A percentile compares a stretch with the other conserved stretches of the same genome.
phyloP scores from a whole-genome alignment of 2,113 vertebrate species.

The Collichthys lucidus region DNA sequence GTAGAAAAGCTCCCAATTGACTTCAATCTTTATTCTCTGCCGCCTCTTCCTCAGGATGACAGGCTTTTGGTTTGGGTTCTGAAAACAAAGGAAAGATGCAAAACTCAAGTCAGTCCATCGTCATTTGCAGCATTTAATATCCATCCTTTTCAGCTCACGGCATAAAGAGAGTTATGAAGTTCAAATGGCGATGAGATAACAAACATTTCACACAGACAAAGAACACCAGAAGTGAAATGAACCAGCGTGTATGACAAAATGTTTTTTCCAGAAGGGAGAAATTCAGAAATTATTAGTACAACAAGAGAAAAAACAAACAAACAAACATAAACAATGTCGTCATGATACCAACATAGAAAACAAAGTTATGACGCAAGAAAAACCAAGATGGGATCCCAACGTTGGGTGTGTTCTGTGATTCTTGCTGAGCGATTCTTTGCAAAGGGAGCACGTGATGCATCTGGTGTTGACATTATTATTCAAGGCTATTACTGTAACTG shows the following conservation, averaged over 20 bases:
- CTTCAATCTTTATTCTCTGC: slow-evolving; percentile 98
- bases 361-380: slow-evolving; percentile 31
- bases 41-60: slow-evolving; percentile 96
- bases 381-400: slow-evolving; percentile 56
- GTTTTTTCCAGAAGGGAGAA: slow-evolving; percentile 26
- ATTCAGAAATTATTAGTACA: slow-evolving; percentile 27
- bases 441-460: background rate
- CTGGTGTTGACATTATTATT: background rate
- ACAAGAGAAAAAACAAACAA: background rate
- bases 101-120: background rate
- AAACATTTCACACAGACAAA: slow-evolving; percentile 8
- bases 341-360: background rate
- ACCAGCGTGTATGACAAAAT: background rate
- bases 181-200: slow-evolving; percentile 24
- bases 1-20: slow-evolving; percentile 99
- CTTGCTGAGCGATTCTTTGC: background rate
- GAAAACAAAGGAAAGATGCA: slow-evolving; percentile 52
- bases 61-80: slow-evolving; percentile 97
- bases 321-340: background rate
- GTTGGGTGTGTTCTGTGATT: slow-evolving; percentile 30
- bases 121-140: background rate
- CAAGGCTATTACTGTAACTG: background rate
- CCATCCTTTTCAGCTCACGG: background rate
- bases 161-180: slow-evolving; percentile 1
- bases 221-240: slow-evolving; percentile 10